These are phyloP conservation scores for Cryptomyrus ogoouensis DNA, from an alignment of 2,113 vertebrate species.

Conservation along the genomic window DNA sequence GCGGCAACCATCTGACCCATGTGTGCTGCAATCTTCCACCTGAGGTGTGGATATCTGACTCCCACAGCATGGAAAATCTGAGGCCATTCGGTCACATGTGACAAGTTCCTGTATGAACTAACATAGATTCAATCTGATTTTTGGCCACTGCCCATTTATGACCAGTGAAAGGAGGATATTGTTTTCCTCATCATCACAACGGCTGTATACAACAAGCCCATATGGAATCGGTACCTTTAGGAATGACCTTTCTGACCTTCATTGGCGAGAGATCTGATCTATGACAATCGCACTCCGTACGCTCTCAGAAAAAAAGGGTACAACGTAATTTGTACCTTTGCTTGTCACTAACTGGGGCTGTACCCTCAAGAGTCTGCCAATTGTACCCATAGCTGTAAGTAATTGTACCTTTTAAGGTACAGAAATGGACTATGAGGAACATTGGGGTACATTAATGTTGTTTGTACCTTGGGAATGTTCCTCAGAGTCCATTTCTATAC, in stretches of 20 bases:
- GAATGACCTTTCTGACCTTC: background rate
- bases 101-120: background rate
- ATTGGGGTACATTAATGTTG: too few relatives aligned
- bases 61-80: background rate
- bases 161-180: background rate
- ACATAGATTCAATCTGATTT: background rate
- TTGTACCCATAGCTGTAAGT: too few relatives aligned
- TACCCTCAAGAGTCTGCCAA: too few relatives aligned
- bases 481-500: too few relatives aligned
- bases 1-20: background rate
- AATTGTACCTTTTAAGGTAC: too few relatives aligned
- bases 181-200: background rate
- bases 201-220: background rate
- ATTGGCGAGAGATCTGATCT: background rate
- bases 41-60: background rate
- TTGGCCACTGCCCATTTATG: background rate
- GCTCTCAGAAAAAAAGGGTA: too few relatives aligned
- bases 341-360: too few relatives aligned
- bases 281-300: background rate
- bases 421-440: background rate
- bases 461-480: too few relatives aligned
- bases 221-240: background rate
- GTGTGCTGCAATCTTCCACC: background rate
- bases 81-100: background rate
- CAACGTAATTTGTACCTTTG: too few relatives aligned